Percentiles rank a stretch among this genome's conserved stretches.
Evolutionary conservation across 2,113 vertebrate genomes (phyloP).

Genomic region (Leptobrachium ailaonicum): DNA sequence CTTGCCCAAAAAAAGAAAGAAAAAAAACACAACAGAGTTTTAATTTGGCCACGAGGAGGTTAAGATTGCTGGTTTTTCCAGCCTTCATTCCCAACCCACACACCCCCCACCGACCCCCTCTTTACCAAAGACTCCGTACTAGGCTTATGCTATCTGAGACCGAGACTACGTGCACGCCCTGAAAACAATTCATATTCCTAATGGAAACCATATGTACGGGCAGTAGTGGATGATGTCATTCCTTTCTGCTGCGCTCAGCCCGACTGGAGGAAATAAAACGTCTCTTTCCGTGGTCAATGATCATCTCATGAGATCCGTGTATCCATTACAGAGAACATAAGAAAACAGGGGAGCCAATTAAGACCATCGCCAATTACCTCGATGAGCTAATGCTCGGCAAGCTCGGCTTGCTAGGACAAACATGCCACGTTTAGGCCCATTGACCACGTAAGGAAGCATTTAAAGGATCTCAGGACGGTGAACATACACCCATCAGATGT

Average conservation of each 20-base stretch:
- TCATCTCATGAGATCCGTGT: not conserved
- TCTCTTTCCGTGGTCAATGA: not conserved
- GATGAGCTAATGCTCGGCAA: not conserved
- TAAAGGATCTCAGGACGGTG: no score
- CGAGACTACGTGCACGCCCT: not conserved
- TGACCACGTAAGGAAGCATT: no score
- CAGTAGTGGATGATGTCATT: slow-evolving; percentile 24
- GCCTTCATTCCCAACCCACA: not conserved
- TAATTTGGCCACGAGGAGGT: not conserved
- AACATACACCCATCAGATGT: no score
- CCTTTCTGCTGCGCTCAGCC: not conserved
- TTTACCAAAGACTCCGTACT: not conserved
- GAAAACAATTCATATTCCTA: slow-evolving; percentile 13
- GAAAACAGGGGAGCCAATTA: not conserved
- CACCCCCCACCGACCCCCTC: not conserved
- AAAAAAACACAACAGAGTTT: not conserved
- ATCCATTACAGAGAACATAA: not conserved
- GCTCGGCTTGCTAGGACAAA: not conserved
- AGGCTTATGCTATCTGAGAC: not conserved
- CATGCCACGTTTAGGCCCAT: no score
- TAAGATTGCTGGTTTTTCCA: not conserved
- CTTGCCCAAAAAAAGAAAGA: not conserved
- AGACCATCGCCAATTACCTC: not conserved
- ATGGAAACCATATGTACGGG: slow-evolving; percentile 9
- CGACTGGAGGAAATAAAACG: not conserved